A percentile compares a stretch with the other conserved stretches of the same genome.
phyloP scores from a whole-genome alignment of 37 sponge, comb jelly and placozoan genomes.

The Amphimedon queenslandica region DNA sequence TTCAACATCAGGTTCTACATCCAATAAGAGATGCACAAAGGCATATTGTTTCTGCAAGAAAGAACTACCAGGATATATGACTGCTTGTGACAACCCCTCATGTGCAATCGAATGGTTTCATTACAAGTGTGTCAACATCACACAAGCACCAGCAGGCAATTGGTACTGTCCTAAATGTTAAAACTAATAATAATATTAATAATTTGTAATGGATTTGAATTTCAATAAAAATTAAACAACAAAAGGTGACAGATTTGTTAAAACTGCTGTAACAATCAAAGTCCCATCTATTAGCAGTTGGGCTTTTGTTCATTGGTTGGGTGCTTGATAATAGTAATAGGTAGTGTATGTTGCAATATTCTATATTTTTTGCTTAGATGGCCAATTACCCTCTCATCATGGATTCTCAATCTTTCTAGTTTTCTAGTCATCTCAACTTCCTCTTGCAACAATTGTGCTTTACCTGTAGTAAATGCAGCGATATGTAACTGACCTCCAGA shows the following conservation, averaged over 20 bases:
- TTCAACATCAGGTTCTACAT: too few species aligned
- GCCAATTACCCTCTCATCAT: slow-evolving; percentile 43
- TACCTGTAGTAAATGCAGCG: slow-evolving; percentile 33
- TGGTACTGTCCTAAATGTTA: not conserved
- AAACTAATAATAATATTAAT: not conserved
- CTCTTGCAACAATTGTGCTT: slow-evolving; percentile 20
- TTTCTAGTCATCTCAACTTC: slow-evolving; percentile 29
- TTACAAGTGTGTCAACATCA: slow-evolving; percentile 14
- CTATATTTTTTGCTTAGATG: slow-evolving; percentile 37
- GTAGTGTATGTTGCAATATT: slow-evolving; percentile 26
- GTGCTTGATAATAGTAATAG: slow-evolving; percentile 38
- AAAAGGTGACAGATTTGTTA: slow-evolving; percentile 18
- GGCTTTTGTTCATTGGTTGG: slow-evolving; percentile 1
- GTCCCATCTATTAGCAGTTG: slow-evolving; percentile 27
- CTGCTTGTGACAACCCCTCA: slow-evolving; percentile 7
- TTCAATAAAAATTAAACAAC: not conserved
- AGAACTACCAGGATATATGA: not conserved
- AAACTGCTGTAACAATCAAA: slow-evolving; percentile 14
- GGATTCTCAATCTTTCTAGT: slow-evolving; percentile 1
- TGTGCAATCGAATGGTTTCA: slow-evolving; percentile 13
- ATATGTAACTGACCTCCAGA: slow-evolving; percentile 18
- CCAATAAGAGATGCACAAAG: too few species aligned
- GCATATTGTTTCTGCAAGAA: not conserved
- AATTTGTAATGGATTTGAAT: not conserved
- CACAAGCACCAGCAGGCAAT: not conserved